Evolutionary conservation across 2,888 invertebrate genomes (phyloP).

Genomic region (Cremastinae sp.): DNA sequence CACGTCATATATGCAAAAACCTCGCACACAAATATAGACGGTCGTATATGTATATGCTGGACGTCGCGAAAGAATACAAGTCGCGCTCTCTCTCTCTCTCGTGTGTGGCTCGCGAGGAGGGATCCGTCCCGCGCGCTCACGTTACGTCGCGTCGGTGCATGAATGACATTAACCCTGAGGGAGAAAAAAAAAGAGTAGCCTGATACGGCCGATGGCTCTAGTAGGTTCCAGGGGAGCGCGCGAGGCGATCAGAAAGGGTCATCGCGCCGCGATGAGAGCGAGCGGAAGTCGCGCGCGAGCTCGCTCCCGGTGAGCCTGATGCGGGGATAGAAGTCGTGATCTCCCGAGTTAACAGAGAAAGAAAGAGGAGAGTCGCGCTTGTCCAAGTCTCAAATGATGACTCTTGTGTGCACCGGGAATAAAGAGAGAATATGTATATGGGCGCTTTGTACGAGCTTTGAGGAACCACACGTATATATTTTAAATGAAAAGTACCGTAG

Average conservation of each 20-base stretch:
- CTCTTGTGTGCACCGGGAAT: constrained; percentile 13
- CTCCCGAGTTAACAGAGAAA: constrained; percentile 10
- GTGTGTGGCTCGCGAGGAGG: neutral
- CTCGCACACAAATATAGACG: neutral
- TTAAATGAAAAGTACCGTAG: constrained; percentile 47
- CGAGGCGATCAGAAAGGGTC: constrained; percentile 51
- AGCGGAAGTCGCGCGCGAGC: constrained; percentile 34
- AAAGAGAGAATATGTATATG: neutral
- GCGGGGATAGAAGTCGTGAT: constrained; percentile 51
- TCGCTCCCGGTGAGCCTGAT: constrained; percentile 20
- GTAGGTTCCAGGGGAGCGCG: neutral
- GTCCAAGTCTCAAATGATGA: constrained; percentile 43
- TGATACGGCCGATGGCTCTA: too few relatives aligned
- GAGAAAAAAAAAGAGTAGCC: neutral
- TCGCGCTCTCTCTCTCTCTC: too few relatives aligned
- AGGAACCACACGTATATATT: constrained; percentile 15
- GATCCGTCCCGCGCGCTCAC: constrained; percentile 36
- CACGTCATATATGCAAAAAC: constrained; percentile 29
- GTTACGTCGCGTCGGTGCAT: constrained; percentile 34
- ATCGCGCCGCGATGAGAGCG: constrained; percentile 48
- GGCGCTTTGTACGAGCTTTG: neutral
- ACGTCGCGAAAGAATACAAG: constrained; percentile 19
- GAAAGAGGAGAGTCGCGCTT: constrained; percentile 17
- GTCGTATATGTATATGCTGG: constrained; percentile 2
- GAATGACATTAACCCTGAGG: constrained; percentile 51